Evolutionary conservation across 2,113 vertebrate genomes (phyloP), one percentile per base, ranked within the genome.

Genomic region (Mirza zaza): DNA sequence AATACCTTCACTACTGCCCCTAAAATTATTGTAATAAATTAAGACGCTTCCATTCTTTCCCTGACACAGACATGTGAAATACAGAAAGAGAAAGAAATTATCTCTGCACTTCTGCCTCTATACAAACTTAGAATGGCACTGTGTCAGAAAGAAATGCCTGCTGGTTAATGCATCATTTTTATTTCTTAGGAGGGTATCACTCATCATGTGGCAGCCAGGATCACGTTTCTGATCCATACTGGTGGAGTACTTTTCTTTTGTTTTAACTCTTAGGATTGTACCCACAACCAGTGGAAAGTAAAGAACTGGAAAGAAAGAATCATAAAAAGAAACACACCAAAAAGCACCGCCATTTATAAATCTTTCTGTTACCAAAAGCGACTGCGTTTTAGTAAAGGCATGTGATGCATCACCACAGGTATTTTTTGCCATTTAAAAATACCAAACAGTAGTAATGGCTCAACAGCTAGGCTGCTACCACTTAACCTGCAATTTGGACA

Each of bases 291-390:
- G 75, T 8, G 50, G 82, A 95, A 97, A 73, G 8, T 52, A 97
- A 8, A 39, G 42, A 61, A 76, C 9, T 59, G 39, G 92, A 97
- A 98, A 96, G 83, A 89, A 93, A 98, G 79, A 95, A 79, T 86
- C 79, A 90, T 85, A 63, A 36, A 57, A 96, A 96, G n/a, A 65
- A 77, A 57, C 29, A 80, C 13, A 93, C 83, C 2, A 50, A 87
- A 95, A 71, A 11, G 27, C 29, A 89, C 8, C 39, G 92, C 36
- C 84, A 92, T 85, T 96, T 97, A 84, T 57, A 97, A 70, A 92
- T 57, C 39, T 73, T 73, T 83, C 80, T 48, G 59, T 55, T 85
- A 71, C 59, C 63, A 85, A 92, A 92, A 94, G 75, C 4, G 0
- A 85, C 55, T 67, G 36, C 65, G 82, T 80, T 87, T 90, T 70